Evolutionary conservation across 2,113 vertebrate species (phyloP).

Genomic region (Austrofundulus limnaeus): DNA sequence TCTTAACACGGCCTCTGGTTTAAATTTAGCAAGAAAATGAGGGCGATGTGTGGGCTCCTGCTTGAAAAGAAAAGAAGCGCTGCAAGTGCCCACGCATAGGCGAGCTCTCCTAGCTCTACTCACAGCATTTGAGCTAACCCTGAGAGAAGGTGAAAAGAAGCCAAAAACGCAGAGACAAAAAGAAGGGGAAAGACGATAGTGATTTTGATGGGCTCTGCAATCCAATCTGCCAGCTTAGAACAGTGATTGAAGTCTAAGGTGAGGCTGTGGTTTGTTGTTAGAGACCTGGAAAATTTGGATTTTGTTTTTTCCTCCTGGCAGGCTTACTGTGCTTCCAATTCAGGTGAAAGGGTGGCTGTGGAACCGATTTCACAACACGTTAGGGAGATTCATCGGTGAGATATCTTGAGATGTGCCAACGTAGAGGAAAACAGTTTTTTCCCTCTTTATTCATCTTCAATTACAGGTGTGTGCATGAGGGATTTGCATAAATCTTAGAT

Average conservation of each 20-base stretch:
- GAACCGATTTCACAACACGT: constrained; percentile 57
- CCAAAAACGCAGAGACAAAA: constrained; percentile 37
- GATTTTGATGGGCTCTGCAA: constrained; percentile 49
- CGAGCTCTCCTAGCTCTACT: constrained; percentile 53
- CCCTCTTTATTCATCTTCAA: constrained; percentile 39
- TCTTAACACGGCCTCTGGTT: constrained; percentile 63
- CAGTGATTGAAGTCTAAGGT: constrained; percentile 37
- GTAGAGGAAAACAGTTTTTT: constrained; percentile 36
- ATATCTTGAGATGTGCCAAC: constrained; percentile 20
- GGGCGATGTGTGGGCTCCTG: constrained; percentile 71
- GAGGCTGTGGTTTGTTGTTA: constrained; percentile 13
- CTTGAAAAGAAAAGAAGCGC: constrained; percentile 71
- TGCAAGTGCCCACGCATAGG: constrained; percentile 63
- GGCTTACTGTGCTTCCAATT: constrained; percentile 30
- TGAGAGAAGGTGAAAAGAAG: constrained; percentile 43
- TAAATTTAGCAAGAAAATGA: constrained; percentile 80
- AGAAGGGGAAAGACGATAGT: constrained; percentile 37
- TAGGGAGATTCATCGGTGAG: constrained; percentile 42
- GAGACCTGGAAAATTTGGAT: constrained; percentile 28
- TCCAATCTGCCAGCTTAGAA: constrained; percentile 40
- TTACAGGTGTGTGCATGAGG: constrained; percentile 54
- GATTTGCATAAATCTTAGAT: constrained; percentile 49
- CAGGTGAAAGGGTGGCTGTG: constrained; percentile 49
- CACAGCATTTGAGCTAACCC: constrained; percentile 50
- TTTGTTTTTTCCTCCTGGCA: constrained; percentile 27